Evolutionary conservation across 2,113 vertebrate species (phyloP).

Genomic region (Sebastes fasciatus): DNA sequence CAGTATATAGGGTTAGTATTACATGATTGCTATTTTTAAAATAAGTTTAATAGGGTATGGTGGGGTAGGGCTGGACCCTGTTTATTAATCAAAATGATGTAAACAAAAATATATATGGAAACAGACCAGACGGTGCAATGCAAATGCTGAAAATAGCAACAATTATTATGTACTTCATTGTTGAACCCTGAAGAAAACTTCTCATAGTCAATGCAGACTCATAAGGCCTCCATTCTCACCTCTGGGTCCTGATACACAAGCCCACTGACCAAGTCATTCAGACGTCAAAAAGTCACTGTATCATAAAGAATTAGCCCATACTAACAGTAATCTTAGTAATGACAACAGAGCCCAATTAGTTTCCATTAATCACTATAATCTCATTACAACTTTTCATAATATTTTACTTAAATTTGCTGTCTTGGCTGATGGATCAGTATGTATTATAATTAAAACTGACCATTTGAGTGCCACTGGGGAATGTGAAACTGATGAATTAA

Average conservation of each 20-base stretch:
- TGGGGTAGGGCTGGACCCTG: no score
- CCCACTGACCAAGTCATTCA: slow-evolving; percentile 25
- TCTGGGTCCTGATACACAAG: slow-evolving; percentile 27
- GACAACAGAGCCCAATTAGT: slow-evolving; percentile 67
- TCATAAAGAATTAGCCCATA: slow-evolving; percentile 35
- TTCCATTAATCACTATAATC: slow-evolving; percentile 54
- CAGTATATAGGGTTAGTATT: slow-evolving; percentile 2
- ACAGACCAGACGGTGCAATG: neutral
- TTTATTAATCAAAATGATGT: neutral
- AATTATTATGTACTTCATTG: neutral
- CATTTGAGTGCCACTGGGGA: neutral
- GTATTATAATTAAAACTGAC: slow-evolving; percentile 40
- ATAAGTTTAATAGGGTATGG: slow-evolving; percentile 1
- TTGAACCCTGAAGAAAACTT: neutral
- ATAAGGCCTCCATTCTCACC: neutral
- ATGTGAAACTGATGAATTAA: slow-evolving; percentile 25
- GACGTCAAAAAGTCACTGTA: slow-evolving; percentile 24
- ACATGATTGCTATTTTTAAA: slow-evolving; percentile 8
- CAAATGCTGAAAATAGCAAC: neutral
- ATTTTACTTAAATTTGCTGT: slow-evolving; percentile 33
- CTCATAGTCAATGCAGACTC: neutral
- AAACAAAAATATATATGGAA: slow-evolving; percentile 9
- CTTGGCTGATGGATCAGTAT: slow-evolving; percentile 10
- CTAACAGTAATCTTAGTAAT: slow-evolving; percentile 25
- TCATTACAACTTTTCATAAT: slow-evolving; percentile 19